Percentiles rank a stretch among this genome's conserved stretches.
These are phyloP conservation scores for Phoebastria nigripes DNA, from an alignment of 2,797 vertebrate species.

Conservation along the genomic window DNA sequence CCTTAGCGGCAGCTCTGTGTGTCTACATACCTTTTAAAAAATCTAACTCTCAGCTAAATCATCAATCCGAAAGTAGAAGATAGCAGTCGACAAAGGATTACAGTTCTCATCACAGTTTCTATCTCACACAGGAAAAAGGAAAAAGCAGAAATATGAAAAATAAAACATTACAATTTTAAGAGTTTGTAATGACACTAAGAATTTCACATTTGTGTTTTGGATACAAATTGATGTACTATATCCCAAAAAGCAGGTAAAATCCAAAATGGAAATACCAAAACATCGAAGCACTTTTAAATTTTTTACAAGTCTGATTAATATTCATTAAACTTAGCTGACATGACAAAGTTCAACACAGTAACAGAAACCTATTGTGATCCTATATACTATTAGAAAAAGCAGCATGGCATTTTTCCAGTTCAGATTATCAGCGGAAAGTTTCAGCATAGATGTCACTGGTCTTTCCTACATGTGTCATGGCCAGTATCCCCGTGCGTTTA, in stretches of 20 bases:
- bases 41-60: background rate
- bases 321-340: background rate
- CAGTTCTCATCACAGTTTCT: background rate
- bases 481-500: background rate
- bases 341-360: background rate
- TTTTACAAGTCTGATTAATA: background rate
- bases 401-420: background rate
- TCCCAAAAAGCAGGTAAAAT: background rate
- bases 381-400: background rate
- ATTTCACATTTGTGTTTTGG: background rate
- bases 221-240: background rate
- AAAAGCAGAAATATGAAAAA: background rate
- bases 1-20: background rate
- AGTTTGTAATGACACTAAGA: background rate
- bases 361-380: background rate
- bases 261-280: background rate
- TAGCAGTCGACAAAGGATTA: background rate
- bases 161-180: background rate
- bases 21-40: background rate
- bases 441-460: background rate
- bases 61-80: background rate
- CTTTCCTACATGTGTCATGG: background rate
- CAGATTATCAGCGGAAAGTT: background rate
- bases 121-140: background rate
- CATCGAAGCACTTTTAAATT: background rate